Percentiles rank a stretch among this genome's conserved stretches.
These are phyloP conservation scores for Spinus olivaceus DNA, from an alignment of 2,797 vertebrate species.

Conservation along the genomic window DNA sequence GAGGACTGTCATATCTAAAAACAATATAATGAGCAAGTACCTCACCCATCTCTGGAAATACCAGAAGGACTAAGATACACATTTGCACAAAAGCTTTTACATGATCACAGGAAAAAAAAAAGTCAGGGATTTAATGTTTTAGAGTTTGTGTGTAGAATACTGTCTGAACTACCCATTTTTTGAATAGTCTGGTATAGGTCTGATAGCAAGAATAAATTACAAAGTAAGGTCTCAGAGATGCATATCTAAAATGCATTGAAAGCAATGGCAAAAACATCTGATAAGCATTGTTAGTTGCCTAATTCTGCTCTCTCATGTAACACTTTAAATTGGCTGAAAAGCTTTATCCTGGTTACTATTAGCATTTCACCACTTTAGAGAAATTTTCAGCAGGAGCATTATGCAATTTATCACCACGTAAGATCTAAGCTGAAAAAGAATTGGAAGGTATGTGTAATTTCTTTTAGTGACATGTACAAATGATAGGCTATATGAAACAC, in stretches of 20 bases:
- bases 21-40: neutral
- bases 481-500: neutral
- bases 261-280: neutral
- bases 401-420: neutral
- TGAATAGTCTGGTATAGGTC: neutral
- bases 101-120: neutral
- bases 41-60: neutral
- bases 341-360: neutral
- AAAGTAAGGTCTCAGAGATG: neutral
- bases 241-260: neutral
- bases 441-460: neutral
- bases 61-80: neutral
- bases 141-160: neutral
- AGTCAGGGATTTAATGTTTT: neutral
- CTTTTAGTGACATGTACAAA: neutral
- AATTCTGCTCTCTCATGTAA: neutral
- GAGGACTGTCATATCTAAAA: neutral
- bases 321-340: neutral
- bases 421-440: neutral
- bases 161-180: neutral
- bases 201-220: neutral
- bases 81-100: neutral
- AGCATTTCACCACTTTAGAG: neutral
- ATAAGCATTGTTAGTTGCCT: neutral
- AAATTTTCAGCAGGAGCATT: neutral